Evolutionary conservation across 64 coral and sea anemone species (phyloP), one percentile per base, ranked within the genome.

Genomic region (Montipora sp.): DNA sequence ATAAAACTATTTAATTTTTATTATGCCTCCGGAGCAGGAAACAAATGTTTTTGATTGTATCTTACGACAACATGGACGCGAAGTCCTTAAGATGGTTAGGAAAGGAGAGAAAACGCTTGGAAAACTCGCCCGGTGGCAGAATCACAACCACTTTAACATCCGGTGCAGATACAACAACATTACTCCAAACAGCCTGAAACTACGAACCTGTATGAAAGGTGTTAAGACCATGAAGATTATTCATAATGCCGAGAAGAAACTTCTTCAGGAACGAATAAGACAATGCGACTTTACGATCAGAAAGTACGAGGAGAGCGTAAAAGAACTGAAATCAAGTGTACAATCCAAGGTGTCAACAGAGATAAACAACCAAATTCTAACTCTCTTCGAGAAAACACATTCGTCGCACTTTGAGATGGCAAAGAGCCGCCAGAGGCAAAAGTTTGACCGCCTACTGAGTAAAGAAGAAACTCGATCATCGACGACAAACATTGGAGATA

Each of bases 201-300:
- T 85, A 85, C 82, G 82, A 85, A 85, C 82, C 16, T 85, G 82
- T 85, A 85, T 85, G 82, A 85, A 68, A 68, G 82, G 82, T 67
- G 82, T 75, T 75, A 87, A 87, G 83, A 87, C 83, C 83, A 87
- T 87, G 83, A 87, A 87, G 83, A 87, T 87, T 87, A 87, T 71
- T 43, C 83, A 71, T 47, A 87, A 87, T 87, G 83, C 83, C 83
- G 63, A 87, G 83, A 87, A 87, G 83, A 87, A 87, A 87, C 83
- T 87, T 87, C 83, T 87, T 87, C 83, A 87, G 61, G 83, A 87
- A 87, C 83, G 83, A 71, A 87, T 87, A 71, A 23, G 83, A 87
- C 83, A 87, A 87, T 87, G 83, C 61, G 15, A 87, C 61, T 87
- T 87, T 71, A 87, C 83, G 61, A 87, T 87, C 83, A 87, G 83